Percentiles rank a stretch among this genome's conserved stretches.
These are phyloP conservation scores for Python bivittatus DNA, from an alignment of 2,113 vertebrate species.

Conservation along the genomic window DNA sequence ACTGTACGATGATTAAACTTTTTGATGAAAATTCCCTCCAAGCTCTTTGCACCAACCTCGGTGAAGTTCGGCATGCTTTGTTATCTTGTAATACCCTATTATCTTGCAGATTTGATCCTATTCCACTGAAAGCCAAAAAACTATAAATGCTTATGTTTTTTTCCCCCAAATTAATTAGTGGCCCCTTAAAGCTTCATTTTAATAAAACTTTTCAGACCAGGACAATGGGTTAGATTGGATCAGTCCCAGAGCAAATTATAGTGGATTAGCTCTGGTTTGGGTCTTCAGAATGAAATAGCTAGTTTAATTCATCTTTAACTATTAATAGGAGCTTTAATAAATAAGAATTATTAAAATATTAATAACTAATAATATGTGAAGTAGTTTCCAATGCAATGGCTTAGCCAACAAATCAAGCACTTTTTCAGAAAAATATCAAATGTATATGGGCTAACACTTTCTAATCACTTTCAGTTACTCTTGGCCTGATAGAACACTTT, in stretches of 20 bases:
- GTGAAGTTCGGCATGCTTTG: neutral
- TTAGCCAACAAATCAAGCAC: neutral
- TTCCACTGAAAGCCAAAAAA: neutral
- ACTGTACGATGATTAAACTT: neutral
- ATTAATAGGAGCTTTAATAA: neutral
- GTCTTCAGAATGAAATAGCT: neutral
- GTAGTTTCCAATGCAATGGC: neutral
- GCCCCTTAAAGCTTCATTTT: neutral
- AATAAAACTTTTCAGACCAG: neutral
- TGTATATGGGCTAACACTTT: neutral
- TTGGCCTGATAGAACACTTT: neutral
- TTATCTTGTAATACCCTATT: neutral
- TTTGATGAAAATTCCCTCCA: neutral
- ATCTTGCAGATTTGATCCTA: neutral
- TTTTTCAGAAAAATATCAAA: neutral
- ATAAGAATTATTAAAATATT: neutral
- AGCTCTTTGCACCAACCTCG: neutral
- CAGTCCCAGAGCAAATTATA: neutral
- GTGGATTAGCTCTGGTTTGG: neutral
- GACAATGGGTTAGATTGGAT: neutral
- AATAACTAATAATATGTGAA: neutral
- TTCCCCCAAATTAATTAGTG: neutral
- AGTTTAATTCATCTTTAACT: neutral
- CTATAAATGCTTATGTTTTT: neutral
- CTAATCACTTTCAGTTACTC: neutral